phyloP scores from a whole-genome alignment of 2,113 vertebrate species.

The Zosterops hypoxanthus region DNA sequence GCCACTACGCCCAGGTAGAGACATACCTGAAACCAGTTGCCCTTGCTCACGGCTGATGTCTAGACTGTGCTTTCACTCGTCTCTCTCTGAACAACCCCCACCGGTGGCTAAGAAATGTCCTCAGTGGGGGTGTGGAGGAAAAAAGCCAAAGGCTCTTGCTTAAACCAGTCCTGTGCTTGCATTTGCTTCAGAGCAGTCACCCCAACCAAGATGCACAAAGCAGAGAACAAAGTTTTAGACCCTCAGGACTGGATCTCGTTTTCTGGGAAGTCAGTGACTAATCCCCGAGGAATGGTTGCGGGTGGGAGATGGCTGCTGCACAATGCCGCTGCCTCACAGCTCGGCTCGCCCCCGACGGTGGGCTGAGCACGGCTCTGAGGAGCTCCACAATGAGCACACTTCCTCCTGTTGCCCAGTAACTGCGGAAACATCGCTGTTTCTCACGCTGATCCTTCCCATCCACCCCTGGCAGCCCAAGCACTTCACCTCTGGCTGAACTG shows the following conservation, averaged over 20 bases:
- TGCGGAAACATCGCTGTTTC: background rate
- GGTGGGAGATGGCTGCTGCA: background rate
- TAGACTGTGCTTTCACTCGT: background rate
- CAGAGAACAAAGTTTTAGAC: background rate
- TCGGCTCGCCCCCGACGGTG: background rate
- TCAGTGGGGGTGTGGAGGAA: rapidly evolving
- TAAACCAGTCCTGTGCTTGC: background rate
- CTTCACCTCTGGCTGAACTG: background rate
- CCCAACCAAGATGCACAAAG: rapidly evolving
- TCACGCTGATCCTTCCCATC: background rate
- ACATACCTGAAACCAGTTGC: background rate
- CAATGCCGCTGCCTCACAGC: background rate
- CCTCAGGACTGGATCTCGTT: background rate
- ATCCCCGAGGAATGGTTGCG: background rate
- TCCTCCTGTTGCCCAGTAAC: background rate
- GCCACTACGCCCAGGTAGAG: background rate
- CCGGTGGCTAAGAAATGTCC: background rate
- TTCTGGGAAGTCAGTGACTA: slow-evolving; percentile 39
- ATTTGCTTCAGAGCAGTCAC: background rate
- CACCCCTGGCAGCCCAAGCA: background rate
- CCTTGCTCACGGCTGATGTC: background rate
- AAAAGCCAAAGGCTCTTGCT: background rate
- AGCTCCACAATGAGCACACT: background rate
- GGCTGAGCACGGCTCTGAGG: background rate
- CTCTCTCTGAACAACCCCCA: background rate